These are phyloP conservation scores for Trachemys scripta DNA, from an alignment of 2,113 vertebrate genomes.

Conservation along the genomic window DNA sequence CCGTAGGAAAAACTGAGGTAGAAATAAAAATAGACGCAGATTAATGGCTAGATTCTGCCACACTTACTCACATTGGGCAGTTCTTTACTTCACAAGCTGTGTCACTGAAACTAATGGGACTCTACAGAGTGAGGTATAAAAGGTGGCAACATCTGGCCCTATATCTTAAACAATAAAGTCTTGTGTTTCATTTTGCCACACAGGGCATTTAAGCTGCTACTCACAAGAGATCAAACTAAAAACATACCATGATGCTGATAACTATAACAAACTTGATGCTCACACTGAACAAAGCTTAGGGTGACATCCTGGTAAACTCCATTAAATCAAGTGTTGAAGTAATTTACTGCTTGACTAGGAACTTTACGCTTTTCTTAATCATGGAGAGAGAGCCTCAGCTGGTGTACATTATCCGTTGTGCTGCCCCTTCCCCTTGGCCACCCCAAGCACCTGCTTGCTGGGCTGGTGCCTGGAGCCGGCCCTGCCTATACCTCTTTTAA, in stretches of 20 bases:
- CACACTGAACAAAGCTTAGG: not conserved
- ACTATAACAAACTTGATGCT: not conserved
- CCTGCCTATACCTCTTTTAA: not conserved
- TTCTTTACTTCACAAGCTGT: not conserved
- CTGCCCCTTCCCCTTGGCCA: too few relatives aligned
- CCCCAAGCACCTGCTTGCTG: too few relatives aligned
- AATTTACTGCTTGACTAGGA: not conserved
- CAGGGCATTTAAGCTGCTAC: not conserved
- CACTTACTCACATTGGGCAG: not conserved
- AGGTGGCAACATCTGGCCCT: not conserved
- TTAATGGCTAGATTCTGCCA: not conserved
- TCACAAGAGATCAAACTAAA: not conserved
- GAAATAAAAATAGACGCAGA: not conserved
- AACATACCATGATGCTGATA: not conserved
- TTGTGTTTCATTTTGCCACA: not conserved
- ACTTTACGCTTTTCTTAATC: too few relatives aligned
- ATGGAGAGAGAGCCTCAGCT: not conserved
- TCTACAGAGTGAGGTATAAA: not conserved
- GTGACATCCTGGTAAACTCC: not conserved
- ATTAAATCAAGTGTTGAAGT: not conserved
- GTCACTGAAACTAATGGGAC: not conserved
- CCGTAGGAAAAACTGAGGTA: not conserved
- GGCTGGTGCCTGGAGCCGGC: too few relatives aligned
- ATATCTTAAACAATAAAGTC: not conserved
- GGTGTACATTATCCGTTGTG: not conserved